Evolutionary conservation across 1,140 invertebrate genomes (phyloP).

Genomic region (Ips typographus): DNA sequence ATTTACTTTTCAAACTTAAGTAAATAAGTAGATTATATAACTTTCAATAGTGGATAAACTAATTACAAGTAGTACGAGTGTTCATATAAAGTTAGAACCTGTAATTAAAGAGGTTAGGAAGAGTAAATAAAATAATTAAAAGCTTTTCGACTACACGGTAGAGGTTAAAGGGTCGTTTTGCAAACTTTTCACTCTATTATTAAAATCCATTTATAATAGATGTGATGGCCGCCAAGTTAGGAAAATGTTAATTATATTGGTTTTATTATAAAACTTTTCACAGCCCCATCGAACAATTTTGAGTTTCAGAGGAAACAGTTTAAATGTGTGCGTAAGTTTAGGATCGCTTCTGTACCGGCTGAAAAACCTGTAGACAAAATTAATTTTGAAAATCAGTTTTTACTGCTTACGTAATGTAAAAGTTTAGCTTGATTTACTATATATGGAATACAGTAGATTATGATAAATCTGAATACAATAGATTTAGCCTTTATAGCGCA

Average conservation of each 20-base stretch:
- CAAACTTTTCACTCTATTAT: constrained; percentile 30
- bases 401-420: too few relatives aligned
- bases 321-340: constrained; percentile 22
- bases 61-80: too few relatives aligned
- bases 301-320: constrained; percentile 25
- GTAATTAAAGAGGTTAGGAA: neutral
- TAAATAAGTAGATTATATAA: too few relatives aligned
- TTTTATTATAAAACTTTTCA: constrained; percentile 32
- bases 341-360: constrained; percentile 9
- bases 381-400: constrained; percentile 15
- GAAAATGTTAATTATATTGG: constrained; percentile 34
- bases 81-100: neutral
- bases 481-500: too few relatives aligned
- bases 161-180: neutral
- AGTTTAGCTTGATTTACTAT: too few relatives aligned
- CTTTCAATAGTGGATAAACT: too few relatives aligned
- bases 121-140: constrained; percentile 25
- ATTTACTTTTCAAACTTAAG: too few relatives aligned
- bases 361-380: constrained; percentile 6
- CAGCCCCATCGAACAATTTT: constrained; percentile 20
- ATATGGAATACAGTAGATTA: too few relatives aligned
- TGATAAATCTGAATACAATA: too few relatives aligned
- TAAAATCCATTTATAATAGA: constrained; percentile 31
- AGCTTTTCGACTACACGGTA: constrained; percentile 4
- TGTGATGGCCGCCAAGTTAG: constrained; percentile 23